Evolutionary conservation across 1,140 invertebrate genomes (phyloP), one percentile per base, ranked within the genome.

Genomic region (Aphelenchoides besseyi): DNA sequence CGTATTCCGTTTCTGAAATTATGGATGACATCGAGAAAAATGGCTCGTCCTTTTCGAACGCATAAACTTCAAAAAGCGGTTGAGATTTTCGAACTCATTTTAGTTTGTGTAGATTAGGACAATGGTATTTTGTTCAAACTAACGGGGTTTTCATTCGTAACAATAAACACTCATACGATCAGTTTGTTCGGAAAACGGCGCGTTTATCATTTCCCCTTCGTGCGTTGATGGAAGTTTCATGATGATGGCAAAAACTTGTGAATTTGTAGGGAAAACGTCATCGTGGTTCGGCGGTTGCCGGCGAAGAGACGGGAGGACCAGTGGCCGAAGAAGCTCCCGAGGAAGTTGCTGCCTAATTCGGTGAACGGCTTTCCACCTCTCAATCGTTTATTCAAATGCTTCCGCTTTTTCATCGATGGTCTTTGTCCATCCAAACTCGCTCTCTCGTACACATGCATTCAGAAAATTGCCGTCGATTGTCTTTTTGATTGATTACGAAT

Each of bases 301-400:
- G 41, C 41, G 41, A 23, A 12, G 41, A 12, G 41, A 23, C 41
- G 41, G 41, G 5, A 59, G 18, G 55, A 5, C 18, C 16, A 33
- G 2, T 12, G 16, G 63, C 63, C 28, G 62, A 64, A 23, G 3
- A 5, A 9, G n/a, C 54, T 12, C 16, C 36, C 26, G 63, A 66
- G 30, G 63, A 66, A 66, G 63, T 37, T 28, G 63, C 63, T 30
- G 59, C 59, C 59, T 61, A 61, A 61, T 18, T 18, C 30, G 30
- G n/a, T 26, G 59, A 61, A 16, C n/a, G n/a, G n/a, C 33, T 61
- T 61, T 52, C 30, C 30, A n/a, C n/a, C n/a, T 30, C 59, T 61
- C 28, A 16, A 18, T 18, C n/a, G 59, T 18, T 18, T 61, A 61
- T n/a, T 18, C 30, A 61, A 2, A 61, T 18, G 28, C 41, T 48